phyloP scores from a whole-genome alignment of 2,797 vertebrate genomes.

The Hybognathus amarus region DNA sequence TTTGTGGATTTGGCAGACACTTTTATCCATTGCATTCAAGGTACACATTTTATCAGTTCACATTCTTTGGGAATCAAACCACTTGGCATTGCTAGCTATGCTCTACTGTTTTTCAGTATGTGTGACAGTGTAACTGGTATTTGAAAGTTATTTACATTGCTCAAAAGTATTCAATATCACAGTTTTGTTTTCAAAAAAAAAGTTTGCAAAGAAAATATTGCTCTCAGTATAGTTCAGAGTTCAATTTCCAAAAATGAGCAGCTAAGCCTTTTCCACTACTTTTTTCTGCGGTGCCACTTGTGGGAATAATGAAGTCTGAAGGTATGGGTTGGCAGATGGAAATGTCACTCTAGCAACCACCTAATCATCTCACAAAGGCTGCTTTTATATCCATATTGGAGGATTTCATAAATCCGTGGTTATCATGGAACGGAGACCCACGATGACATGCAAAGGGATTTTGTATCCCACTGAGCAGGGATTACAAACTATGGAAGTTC shows the following conservation, averaged over 20 bases:
- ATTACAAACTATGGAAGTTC: background rate
- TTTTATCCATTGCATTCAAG: too few relatives aligned
- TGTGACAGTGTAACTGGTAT: background rate
- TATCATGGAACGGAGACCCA: background rate
- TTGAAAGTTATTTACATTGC: background rate
- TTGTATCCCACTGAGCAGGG: slow-evolving; percentile 1
- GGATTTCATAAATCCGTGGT: background rate
- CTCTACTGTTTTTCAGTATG: background rate
- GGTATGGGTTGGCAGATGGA: background rate
- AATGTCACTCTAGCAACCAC: background rate
- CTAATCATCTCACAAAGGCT: background rate
- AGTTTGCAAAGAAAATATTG: background rate
- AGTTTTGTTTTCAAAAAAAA: too few relatives aligned
- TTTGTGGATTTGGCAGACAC: background rate
- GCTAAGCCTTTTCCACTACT: background rate
- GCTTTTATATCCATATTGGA: background rate
- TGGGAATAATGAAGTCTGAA: slow-evolving; percentile 16
- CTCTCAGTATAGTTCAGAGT: background rate
- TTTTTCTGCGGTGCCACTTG: background rate
- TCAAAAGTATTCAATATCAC: background rate
- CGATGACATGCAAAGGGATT: background rate
- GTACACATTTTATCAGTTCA: background rate
- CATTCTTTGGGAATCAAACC: background rate
- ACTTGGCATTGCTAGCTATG: background rate
- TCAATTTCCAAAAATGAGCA: slow-evolving; percentile 4